Conservation (phyloP, 1,140 invertebrate genomes). For the Anoplolepis gracilipes region DNA sequence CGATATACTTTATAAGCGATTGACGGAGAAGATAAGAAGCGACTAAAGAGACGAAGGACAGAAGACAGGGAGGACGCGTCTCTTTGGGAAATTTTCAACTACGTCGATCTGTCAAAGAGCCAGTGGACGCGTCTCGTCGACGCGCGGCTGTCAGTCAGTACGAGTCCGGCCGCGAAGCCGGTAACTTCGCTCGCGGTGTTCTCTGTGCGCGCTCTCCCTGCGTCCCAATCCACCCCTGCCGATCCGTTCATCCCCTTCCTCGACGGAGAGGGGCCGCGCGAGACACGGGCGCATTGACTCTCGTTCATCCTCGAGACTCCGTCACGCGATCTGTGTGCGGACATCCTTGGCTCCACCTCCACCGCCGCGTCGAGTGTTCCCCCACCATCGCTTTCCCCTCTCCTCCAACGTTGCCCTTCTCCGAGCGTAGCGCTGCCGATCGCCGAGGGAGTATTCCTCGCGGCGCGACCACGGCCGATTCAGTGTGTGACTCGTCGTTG, state of each 20-base stretch:
- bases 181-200: conserved; percentile 70
- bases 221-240: neutral
- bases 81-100: neutral
- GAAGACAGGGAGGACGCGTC: neutral
- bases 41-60: neutral
- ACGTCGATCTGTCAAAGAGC: neutral
- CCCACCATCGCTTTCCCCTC: conserved; percentile 12
- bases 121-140: conserved; percentile 37
- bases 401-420: conserved; percentile 14
- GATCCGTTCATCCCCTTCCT: conserved; percentile 43
- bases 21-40: no score
- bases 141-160: conserved; percentile 70
- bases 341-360: conserved; percentile 63
- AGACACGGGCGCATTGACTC: conserved; percentile 67
- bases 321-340: conserved; percentile 53
- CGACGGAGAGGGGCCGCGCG: neutral
- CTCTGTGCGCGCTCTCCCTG: conserved; percentile 58
- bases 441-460: conserved; percentile 69
- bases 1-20: no score
- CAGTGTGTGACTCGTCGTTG: conserved; percentile 78
- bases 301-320: conserved; percentile 60
- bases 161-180: conserved; percentile 71
- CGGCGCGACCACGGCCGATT: conserved; percentile 68
- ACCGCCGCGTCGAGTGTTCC: neutral
- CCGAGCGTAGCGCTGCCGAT: conserved; percentile 41